Evolutionary conservation across 2,888 invertebrate genomes (phyloP).

Genomic region (Tuberolachnus salignus): DNA sequence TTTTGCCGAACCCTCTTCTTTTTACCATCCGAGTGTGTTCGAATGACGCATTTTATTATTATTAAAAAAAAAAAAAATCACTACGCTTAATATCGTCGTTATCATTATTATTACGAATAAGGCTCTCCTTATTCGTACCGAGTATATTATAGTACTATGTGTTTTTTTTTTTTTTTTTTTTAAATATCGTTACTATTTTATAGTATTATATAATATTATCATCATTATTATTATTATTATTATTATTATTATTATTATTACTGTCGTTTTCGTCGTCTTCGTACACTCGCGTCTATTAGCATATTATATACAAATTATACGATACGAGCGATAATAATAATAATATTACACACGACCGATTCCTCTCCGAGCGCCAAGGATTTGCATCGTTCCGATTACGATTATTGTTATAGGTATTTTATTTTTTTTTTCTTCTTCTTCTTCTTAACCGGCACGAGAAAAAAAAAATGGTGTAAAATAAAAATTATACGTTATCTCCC

Average conservation of each 20-base stretch:
- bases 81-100: background rate
- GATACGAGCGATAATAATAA: background rate
- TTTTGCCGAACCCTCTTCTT: constrained; percentile 1
- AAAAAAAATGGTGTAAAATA: constrained; percentile 13
- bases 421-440: background rate
- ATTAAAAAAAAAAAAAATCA: background rate
- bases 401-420: constrained; percentile 49
- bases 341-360: constrained; percentile 6
- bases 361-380: constrained; percentile 4
- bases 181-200: constrained; percentile 30
- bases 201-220: constrained; percentile 7
- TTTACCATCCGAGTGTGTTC: constrained; percentile 26
- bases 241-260: constrained; percentile 5
- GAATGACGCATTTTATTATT: constrained; percentile 29
- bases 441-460: background rate
- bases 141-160: background rate
- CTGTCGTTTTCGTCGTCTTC: background rate
- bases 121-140: constrained; percentile 12
- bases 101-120: constrained; percentile 1
- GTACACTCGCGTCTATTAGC: constrained; percentile 45
- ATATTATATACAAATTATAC: constrained; percentile 44
- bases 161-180: background rate
- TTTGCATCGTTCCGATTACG: constrained; percentile 46
- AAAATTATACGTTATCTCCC: constrained; percentile 47
- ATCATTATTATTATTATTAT: constrained; percentile 5